Percentiles rank a stretch among this genome's conserved stretches.
Evolutionary conservation across 2,113 vertebrate genomes (phyloP).

Genomic region (Hymenochirus boettgeri): DNA sequence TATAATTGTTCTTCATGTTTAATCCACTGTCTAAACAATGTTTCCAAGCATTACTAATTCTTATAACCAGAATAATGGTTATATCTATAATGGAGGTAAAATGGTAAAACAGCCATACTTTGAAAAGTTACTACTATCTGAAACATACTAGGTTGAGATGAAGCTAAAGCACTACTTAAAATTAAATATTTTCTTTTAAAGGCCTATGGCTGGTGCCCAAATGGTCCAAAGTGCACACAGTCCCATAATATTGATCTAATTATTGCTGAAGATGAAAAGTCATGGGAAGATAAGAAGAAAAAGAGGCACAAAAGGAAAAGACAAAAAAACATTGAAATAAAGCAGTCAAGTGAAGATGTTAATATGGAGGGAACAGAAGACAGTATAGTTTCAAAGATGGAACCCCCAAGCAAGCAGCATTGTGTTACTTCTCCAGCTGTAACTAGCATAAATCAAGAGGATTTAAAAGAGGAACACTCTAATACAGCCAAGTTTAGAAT

Average conservation of each 20-base stretch:
- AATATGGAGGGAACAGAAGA: constrained; percentile 32
- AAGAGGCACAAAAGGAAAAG: constrained; percentile 70
- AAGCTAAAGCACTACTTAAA: too few species aligned
- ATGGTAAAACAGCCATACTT: too few species aligned
- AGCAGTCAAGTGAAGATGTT: background rate
- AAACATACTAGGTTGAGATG: too few species aligned
- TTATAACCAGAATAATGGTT: too few species aligned
- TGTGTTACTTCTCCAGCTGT: constrained; percentile 36
- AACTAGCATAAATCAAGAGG: constrained; percentile 4
- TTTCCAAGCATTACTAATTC: too few species aligned
- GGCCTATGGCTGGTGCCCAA: constrained; percentile 94
- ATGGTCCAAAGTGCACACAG: constrained; percentile 76
- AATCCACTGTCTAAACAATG: too few species aligned
- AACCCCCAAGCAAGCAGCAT: constrained; percentile 55
- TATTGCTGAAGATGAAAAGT: constrained; percentile 81
- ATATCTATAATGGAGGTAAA: too few species aligned
- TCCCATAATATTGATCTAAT: constrained; percentile 94
- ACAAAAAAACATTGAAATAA: constrained; percentile 58
- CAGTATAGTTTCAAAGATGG: constrained; percentile 42
- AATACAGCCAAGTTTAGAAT: background rate
- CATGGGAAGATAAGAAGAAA: constrained; percentile 63
- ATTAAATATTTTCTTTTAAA: constrained; percentile 43
- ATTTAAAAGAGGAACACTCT: constrained; percentile 11
- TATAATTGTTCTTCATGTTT: too few species aligned
- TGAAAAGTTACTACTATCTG: too few species aligned